Conservation (phyloP, 2,888 invertebrate species). For the Syrphus vitripennis region DNA sequence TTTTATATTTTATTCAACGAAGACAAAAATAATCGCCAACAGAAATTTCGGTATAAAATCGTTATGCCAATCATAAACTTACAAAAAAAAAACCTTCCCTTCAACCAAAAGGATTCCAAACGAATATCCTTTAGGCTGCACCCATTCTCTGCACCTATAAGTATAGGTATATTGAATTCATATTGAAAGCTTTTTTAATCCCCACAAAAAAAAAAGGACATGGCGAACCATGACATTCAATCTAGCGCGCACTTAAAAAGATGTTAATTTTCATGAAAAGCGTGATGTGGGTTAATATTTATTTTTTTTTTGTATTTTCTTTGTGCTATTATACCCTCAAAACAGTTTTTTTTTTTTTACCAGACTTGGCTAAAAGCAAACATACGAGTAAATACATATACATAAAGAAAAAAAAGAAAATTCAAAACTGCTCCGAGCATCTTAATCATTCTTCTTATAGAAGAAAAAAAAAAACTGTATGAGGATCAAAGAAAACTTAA, state of each 20-base stretch:
- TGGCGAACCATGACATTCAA: slow-evolving; percentile 8
- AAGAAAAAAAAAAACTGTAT: not conserved
- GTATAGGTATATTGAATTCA: not conserved
- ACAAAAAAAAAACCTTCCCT: too few relatives aligned
- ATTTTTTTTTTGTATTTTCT: not conserved
- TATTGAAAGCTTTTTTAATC: not conserved
- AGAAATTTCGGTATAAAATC: not conserved
- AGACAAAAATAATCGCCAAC: not conserved
- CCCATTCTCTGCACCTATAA: not conserved
- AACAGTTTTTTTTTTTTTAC: not conserved
- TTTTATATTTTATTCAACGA: not conserved
- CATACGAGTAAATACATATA: not conserved
- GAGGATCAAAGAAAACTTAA: slow-evolving; percentile 30
- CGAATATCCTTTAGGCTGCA: not conserved
- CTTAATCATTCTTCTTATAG: not conserved
- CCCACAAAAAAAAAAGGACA: not conserved
- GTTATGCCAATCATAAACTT: not conserved
- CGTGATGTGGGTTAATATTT: slow-evolving; percentile 11
- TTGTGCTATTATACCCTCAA: slow-evolving; percentile 7
- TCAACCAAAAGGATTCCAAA: not conserved
- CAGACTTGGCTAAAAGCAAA: slow-evolving; percentile 4
- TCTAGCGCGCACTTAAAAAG: not conserved
- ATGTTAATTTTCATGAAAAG: slow-evolving; percentile 16
- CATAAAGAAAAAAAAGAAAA: not conserved
- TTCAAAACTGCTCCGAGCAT: slow-evolving; percentile 4